Base-by-base conservation (phyloP, 30 jellyfish, hydroid and myxozoan genomes). In the Turritopsis rubra region DNA sequence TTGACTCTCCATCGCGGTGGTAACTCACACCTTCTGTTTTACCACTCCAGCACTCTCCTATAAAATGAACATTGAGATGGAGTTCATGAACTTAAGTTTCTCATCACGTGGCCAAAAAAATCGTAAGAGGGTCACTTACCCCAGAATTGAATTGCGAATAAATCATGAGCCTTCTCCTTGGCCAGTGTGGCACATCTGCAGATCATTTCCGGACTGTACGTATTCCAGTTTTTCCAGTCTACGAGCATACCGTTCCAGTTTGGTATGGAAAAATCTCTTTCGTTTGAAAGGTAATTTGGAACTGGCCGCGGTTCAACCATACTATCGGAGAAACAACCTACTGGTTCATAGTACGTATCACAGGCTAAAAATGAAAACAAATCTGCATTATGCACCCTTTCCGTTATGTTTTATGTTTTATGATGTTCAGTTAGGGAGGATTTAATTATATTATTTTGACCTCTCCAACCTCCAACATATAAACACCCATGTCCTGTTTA, bases 11-110 rank as follows among this genome's bases (percentile, higher is more conserved):
- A 53, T 85, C 96, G 31, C 82, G 88, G 21, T 60, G 24, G 68
- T 25, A 18, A n/a, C 66, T 73, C 7, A 30, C 52, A 24, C 65
- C 80, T 8, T 53, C 85, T 22, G 82, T 60, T 29, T 71, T 74
- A 1, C 96, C 96, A 80, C 87, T 81, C 96, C 96, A 89, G 41
- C 96, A 89, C 75, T 89, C 96, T 1, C 96, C 96, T 89, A 18
- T 1, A 80, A 27, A 30, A 81, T 17, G 28, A 53, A 26, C 20
- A 52, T 16, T 28, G 16, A 68, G 30, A 68, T 68, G 30, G 28
- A 27, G 16, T 8, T 68, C 21, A 7, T 68, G 9, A n/a, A 7
- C 0, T 8, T 22, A 68, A 8, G 19, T 68, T 27, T 68, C 77
- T 18, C 29, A 29, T 72, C 21, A 21, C 21, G 0, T 18, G 0